Evolutionary conservation across 2,113 vertebrate genomes (phyloP).

Genomic region (Malurus melanocephalus): DNA sequence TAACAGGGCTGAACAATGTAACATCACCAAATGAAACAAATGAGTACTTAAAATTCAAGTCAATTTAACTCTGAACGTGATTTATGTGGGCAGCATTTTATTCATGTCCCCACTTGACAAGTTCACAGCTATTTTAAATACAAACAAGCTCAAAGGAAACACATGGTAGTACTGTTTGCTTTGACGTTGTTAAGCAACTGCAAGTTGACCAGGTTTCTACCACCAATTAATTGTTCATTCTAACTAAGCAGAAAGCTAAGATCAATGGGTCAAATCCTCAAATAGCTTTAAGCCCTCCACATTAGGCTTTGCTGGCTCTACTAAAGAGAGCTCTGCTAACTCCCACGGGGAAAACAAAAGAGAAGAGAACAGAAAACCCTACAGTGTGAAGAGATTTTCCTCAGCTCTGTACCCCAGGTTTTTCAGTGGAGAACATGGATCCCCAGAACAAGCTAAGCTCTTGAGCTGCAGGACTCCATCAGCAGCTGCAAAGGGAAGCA

Average conservation of each 20-base stretch:
- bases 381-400: neutral
- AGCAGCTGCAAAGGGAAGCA: neutral
- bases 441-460: neutral
- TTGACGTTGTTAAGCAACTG: conserved; percentile 64
- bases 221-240: conserved; percentile 42
- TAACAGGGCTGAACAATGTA: neutral
- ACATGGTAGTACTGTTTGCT: conserved; percentile 52
- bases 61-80: neutral
- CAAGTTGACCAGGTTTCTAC: conserved; percentile 54
- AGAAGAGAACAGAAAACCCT: fast-evolving
- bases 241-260: conserved; percentile 1
- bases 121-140: conserved; percentile 54
- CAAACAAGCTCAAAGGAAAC: conserved; percentile 51
- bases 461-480: neutral
- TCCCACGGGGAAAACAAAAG: neutral
- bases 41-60: neutral
- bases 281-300: conserved; percentile 21
- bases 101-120: conserved; percentile 15
- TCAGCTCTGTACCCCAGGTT: neutral
- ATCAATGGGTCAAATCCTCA: conserved; percentile 44
- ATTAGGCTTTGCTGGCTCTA: neutral
- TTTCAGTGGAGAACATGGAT: neutral
- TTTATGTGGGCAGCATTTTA: conserved; percentile 14
- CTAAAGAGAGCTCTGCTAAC: neutral
- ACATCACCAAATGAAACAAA: neutral